phyloP scores from a whole-genome alignment of 1,140 invertebrate species.

The Oreohelix idahoensis region DNA sequence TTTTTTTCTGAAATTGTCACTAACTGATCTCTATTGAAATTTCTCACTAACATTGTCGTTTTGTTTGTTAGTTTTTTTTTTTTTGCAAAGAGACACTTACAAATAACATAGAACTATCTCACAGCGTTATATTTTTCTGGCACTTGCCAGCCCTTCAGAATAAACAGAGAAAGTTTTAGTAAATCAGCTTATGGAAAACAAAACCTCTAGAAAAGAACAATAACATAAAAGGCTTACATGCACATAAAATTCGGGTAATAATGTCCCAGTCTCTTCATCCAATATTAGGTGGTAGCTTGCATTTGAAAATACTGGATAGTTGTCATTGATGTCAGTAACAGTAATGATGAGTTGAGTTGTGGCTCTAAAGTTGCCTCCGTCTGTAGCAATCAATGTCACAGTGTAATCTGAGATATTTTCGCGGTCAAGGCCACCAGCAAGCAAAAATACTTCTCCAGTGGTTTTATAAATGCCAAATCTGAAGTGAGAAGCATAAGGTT shows the following conservation, averaged over 20 bases:
- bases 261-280: not conserved
- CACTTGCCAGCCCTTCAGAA: too few relatives aligned
- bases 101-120: too few relatives aligned
- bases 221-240: not conserved
- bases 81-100: too few relatives aligned
- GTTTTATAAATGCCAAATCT: conserved; percentile 36
- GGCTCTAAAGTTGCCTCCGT: conserved; percentile 80
- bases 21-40: too few relatives aligned
- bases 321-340: conserved; percentile 55
- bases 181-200: too few relatives aligned
- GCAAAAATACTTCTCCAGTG: conserved; percentile 34
- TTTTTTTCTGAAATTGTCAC: too few relatives aligned
- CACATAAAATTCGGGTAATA: not conserved
- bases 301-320: conserved; percentile 48
- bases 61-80: too few relatives aligned
- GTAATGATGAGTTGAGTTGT: conserved; percentile 42
- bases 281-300: not conserved
- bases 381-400: conserved; percentile 90
- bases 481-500: not conserved
- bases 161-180: too few relatives aligned
- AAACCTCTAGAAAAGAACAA: too few relatives aligned
- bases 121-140: too few relatives aligned
- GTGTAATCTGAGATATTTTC: conserved; percentile 89
- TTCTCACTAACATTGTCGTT: too few relatives aligned
- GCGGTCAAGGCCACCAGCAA: conserved; percentile 79